Conservation (phyloP, 2,888 invertebrate species). For the Anthrax anthrax region DNA sequence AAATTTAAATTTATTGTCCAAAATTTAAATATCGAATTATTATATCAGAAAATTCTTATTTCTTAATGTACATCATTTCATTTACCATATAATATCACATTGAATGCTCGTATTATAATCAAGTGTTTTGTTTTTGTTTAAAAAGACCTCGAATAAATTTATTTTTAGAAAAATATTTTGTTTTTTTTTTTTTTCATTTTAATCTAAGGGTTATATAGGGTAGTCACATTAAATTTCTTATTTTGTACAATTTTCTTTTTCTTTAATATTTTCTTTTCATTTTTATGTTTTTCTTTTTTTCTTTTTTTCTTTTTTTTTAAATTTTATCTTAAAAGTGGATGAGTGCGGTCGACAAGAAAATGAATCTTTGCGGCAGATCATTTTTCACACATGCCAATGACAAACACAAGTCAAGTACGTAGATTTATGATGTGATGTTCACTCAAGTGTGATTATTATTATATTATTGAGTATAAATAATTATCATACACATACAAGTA, state of each 20-base stretch:
- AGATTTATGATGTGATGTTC: background rate
- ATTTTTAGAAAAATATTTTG: background rate
- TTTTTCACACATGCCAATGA: conserved; percentile 7
- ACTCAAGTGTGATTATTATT: no score
- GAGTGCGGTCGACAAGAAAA: background rate
- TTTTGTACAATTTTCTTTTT: background rate
- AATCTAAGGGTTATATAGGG: background rate
- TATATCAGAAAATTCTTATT: no score
- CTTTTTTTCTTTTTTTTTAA: no score
- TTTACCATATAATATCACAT: no score
- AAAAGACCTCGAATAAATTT: background rate
- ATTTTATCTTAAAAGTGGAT: background rate
- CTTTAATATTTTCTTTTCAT: no score
- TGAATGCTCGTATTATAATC: no score
- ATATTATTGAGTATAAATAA: no score
- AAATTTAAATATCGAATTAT: no score
- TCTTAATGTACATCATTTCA: no score
- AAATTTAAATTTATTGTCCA: no score
- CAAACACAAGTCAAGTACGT: background rate
- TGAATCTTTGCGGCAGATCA: conserved; percentile 4
- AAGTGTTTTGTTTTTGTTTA: background rate
- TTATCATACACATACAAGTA: no score
- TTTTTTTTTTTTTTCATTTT: background rate
- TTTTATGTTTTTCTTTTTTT: no score
- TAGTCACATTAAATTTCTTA: background rate